Evolutionary conservation across 1,140 invertebrate species (phyloP).

Genomic region (Planococcus citri): DNA sequence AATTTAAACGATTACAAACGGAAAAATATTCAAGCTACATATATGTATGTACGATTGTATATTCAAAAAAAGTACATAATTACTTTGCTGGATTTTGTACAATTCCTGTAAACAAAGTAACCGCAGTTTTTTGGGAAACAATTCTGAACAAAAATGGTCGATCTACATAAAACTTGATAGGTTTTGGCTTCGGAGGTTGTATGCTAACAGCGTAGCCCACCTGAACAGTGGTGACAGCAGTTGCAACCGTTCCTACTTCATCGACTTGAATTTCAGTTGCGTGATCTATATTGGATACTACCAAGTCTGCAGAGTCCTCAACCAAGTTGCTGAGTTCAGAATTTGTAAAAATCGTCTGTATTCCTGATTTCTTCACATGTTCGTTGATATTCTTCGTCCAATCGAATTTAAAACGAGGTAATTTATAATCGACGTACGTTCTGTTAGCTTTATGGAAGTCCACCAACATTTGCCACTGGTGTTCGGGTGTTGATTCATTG

Average conservation of each 20-base stretch:
- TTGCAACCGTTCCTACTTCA: neutral
- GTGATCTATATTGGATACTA: neutral
- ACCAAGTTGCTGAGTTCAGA: neutral
- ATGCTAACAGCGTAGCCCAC: too few relatives aligned
- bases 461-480: too few relatives aligned
- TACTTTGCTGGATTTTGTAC: too few relatives aligned
- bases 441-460: too few relatives aligned
- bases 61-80: too few relatives aligned
- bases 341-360: neutral
- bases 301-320: neutral
- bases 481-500: neutral
- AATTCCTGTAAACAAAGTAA: too few relatives aligned
- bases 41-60: too few relatives aligned
- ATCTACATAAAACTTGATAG: neutral
- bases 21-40: too few relatives aligned
- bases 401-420: neutral
- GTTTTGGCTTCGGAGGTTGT: neutral
- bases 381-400: neutral
- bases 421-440: neutral
- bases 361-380: neutral
- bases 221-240: neutral
- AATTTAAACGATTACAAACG: too few relatives aligned
- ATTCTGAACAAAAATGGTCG: neutral
- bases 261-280: neutral
- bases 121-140: neutral